phyloP scores from a whole-genome alignment of 2,888 invertebrate species.

The Taphrorychus bicolor region DNA sequence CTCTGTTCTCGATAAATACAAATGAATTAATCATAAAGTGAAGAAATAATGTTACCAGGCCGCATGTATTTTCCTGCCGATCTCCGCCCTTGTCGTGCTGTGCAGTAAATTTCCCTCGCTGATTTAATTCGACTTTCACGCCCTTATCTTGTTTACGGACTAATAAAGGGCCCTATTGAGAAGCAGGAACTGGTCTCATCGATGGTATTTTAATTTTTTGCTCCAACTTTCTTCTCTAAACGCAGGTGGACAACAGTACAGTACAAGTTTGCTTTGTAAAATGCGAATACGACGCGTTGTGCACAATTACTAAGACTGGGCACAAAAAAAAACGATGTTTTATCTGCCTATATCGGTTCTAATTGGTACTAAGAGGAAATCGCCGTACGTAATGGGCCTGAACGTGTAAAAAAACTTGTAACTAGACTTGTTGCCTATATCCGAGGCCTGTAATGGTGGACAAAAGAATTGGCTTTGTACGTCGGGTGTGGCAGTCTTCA shows the following conservation, averaged over 20 bases:
- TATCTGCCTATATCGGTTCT: slow-evolving; percentile 34
- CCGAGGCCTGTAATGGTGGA: background rate
- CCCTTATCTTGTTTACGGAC: slow-evolving; percentile 29
- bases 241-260: too few relatives aligned
- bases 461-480: background rate
- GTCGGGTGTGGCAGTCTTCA: background rate
- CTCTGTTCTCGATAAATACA: background rate
- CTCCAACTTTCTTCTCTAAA: background rate
- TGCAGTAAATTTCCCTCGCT: slow-evolving; percentile 19
- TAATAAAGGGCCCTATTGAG: slow-evolving; percentile 26
- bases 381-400: background rate
- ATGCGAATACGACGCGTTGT: background rate
- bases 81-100: slow-evolving; percentile 16
- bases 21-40: background rate
- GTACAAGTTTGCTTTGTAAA: background rate
- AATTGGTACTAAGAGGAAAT: slow-evolving; percentile 37
- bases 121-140: slow-evolving; percentile 33
- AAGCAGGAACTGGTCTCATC: slow-evolving; percentile 2
- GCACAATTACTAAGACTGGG: background rate
- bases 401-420: background rate
- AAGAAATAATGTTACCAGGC: background rate
- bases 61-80: background rate
- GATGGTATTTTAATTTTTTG: background rate
- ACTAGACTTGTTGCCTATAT: background rate
- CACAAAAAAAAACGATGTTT: slow-evolving; percentile 29